Percentiles rank a stretch among this genome's conserved stretches.
These are phyloP conservation scores for Protonibea diacanthus DNA, from an alignment of 2,797 vertebrate species.

Conservation along the genomic window DNA sequence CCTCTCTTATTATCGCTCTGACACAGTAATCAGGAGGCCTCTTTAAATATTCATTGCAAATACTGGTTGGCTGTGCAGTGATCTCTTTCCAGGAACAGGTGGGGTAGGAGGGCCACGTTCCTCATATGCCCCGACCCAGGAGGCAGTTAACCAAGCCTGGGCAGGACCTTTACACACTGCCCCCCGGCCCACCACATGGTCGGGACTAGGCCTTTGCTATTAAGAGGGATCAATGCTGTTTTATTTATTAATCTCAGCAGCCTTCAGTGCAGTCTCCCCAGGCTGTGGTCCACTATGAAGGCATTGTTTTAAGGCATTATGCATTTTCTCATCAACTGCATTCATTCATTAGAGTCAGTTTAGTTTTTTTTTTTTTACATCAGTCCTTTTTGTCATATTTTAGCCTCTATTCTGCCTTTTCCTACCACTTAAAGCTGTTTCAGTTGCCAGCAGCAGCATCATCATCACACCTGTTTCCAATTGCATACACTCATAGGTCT, in stretches of 20 bases:
- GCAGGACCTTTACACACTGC: slow-evolving; percentile 37
- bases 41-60: slow-evolving; percentile 70
- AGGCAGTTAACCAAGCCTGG: slow-evolving; percentile 34
- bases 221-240: slow-evolving; percentile 54
- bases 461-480: slow-evolving; percentile 46
- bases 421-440: background rate
- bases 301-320: slow-evolving; percentile 18
- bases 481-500: slow-evolving; percentile 29
- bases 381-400: background rate
- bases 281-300: slow-evolving; percentile 26
- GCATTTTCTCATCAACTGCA: slow-evolving; percentile 12
- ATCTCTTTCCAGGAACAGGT: slow-evolving; percentile 75
- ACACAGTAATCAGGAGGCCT: slow-evolving; percentile 35
- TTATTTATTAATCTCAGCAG: slow-evolving; percentile 62
- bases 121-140: slow-evolving; percentile 34
- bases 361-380: background rate
- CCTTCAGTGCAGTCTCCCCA: slow-evolving; percentile 29
- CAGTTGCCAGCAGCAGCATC: slow-evolving; percentile 13
- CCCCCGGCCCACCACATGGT: slow-evolving; percentile 26
- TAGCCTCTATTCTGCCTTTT: background rate
- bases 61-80: slow-evolving; percentile 53
- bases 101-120: slow-evolving; percentile 47
- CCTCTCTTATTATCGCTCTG: slow-evolving; percentile 14
- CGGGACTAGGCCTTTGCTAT: slow-evolving; percentile 28
- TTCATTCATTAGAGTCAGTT: slow-evolving; percentile 1